Base-by-base conservation (phyloP, 2,797 vertebrate species). In the Karalla daura region DNA sequence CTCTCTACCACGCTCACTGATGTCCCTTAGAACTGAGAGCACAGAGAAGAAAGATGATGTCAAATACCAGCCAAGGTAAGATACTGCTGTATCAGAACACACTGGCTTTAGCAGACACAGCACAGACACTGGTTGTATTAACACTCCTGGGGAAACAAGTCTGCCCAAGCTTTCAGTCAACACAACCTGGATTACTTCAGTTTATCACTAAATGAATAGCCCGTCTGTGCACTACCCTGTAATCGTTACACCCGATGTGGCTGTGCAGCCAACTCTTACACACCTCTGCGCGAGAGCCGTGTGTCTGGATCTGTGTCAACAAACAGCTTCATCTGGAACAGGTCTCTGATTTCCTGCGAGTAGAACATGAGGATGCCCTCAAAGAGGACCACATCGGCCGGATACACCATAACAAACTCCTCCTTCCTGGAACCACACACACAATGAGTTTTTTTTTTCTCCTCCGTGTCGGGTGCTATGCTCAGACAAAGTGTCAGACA, bases 311-410 rank as follows among this genome's bases (percentile, higher is more conserved):
- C 98, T 0, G 97, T 99, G 89, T 99, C 97, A 45, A 99, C 98
- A 3, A 99, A 99, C 23, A 99, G 95, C 82, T 98, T 99, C 98
- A 99, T 98, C 86, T 97, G 97, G 87, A 99, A 99, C 40, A 98
- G 92, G 76, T 99, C 98, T 63, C 97, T 90, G 72, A 99, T 95
- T 74, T 99, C 96, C 90, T 98, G 96, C 0, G 93, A 94, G 89
- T 99, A 99, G 93, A 99, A 99, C 84, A 96, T 96, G 84, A 99
- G 91, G 81, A 99, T 98, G 35, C 98, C 98, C 76, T 99, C 97
- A 0, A 99, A 98, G 47, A 99, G 95, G 76, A 99, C 96, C 82
- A 99, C 98, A 0, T 99, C 98, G 0, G 97, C 98, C 0, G 97
- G 97, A 83, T 98, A 99, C 43, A 99, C 93, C 0, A 95, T 96